Percentiles rank a stretch among this genome's conserved stretches.
Evolutionary conservation across 2,888 invertebrate species (phyloP).

Genomic region (Leuctra nigra): DNA sequence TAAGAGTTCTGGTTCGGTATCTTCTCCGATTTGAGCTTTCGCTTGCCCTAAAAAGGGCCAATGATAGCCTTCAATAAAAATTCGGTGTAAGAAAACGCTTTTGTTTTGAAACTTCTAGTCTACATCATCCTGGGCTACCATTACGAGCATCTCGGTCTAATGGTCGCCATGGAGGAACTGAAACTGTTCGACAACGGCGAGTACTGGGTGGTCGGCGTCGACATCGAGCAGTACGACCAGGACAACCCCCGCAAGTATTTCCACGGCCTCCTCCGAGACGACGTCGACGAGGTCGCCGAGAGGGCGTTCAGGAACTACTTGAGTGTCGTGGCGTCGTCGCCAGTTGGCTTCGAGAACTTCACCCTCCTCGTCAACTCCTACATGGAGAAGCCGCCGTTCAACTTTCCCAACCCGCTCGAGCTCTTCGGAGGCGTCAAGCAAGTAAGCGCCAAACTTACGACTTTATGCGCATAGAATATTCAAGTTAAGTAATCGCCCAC

Average conservation of each 20-base stretch:
- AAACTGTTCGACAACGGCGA: conserved; percentile 80
- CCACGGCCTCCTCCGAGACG: conserved; percentile 63
- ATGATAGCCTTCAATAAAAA: too few species aligned
- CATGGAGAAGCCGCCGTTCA: conserved; percentile 80
- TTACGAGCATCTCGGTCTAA: conserved; percentile 85
- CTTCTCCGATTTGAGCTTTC: too few species aligned
- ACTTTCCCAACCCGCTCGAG: conserved; percentile 72
- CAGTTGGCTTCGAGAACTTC: conserved; percentile 66
- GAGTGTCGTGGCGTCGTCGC: conserved; percentile 67
- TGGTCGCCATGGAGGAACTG: conserved; percentile 76
- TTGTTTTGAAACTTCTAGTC: too few species aligned
- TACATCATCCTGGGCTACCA: conserved; percentile 86
- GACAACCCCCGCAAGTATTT: conserved; percentile 73
- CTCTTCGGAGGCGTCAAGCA: conserved; percentile 66
- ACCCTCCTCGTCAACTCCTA: conserved; percentile 71
- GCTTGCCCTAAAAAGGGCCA: too few species aligned
- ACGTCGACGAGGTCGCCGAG: conserved; percentile 50
- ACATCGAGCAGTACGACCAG: conserved; percentile 79
- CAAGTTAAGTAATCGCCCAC: too few species aligned
- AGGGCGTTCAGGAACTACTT: conserved; percentile 75
- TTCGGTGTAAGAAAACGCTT: too few species aligned
- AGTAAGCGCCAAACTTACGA: conserved; percentile 46
- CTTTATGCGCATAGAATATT: too few species aligned
- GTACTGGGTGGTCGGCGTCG: conserved; percentile 89
- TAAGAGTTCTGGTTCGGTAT: too few species aligned